Percentiles rank a stretch among this genome's conserved stretches.
Conservation (phyloP, 2,113 vertebrate species). For the Leptodactylus fuscus region DNA sequence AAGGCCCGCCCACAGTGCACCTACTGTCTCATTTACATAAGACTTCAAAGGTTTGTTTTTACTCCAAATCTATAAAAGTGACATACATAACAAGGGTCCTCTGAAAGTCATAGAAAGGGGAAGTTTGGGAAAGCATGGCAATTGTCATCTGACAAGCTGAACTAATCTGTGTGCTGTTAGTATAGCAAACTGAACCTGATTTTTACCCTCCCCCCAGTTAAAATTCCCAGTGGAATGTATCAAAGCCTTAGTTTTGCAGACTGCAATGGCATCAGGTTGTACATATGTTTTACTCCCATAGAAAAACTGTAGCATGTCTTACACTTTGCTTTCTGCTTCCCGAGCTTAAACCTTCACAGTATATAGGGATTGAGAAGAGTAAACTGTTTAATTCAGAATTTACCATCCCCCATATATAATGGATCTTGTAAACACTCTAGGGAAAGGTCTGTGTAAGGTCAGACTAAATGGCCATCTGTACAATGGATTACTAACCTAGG, state of each 20-base stretch:
- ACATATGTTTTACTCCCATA: too few relatives aligned
- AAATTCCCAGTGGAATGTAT: background rate
- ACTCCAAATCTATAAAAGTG: too few relatives aligned
- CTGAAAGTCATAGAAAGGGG: background rate
- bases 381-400: slow-evolving; percentile 12
- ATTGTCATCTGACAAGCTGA: slow-evolving; percentile 15
- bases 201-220: slow-evolving; percentile 1
- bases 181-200: background rate
- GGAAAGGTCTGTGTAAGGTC: slow-evolving; percentile 42
- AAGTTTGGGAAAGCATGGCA: background rate
- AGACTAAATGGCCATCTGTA: slow-evolving; percentile 41
- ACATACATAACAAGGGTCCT: too few relatives aligned
- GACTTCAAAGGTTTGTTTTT: too few relatives aligned
- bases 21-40: too few relatives aligned
- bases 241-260: background rate
- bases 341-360: background rate
- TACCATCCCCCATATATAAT: background rate
- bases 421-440: slow-evolving; percentile 27
- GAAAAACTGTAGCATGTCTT: too few relatives aligned
- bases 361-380: background rate
- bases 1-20: too few relatives aligned
- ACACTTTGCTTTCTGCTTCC: too few relatives aligned
- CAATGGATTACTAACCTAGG: background rate
- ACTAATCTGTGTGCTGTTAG: background rate
- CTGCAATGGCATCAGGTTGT: background rate